Evolutionary conservation across 2,113 vertebrate species (phyloP), one percentile per base, ranked within the genome.

Genomic region (Phalacrocorax pelagicus): DNA sequence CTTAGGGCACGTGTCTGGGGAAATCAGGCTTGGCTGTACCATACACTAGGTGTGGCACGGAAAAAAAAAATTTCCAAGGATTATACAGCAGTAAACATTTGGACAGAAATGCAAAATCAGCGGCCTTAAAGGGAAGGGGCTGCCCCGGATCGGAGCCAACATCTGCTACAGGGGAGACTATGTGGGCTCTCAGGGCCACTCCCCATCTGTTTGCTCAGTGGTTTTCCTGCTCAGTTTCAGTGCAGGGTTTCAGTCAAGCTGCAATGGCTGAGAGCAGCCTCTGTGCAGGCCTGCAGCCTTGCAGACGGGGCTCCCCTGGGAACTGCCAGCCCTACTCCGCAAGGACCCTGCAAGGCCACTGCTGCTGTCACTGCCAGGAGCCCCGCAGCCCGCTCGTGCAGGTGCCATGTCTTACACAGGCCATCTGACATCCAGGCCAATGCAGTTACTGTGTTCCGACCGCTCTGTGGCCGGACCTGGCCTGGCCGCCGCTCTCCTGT

Each of bases 261-360:
- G 10, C 1, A 3, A 20, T 14, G 29, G 49, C 22, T 30, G 46
- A 62, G 30, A 67, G 54, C 73, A 77, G 63, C 22, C 34, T 12
- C 51, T 26, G 18, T 21, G 36, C 12, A 49, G 40, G 22, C 21
- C 19, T 1, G 0, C 0, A 0, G 42, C 20, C 18, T 6, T 27
- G 49, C 29, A 49, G 49, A 2, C 3, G 16, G 47, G 19, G 27
- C 19, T 78, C 14, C 42, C 32, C 32, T 10, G 7, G 29, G 16
- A 12, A 22, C 62, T 29, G 38, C 7, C 61, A 62, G 23, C 12
- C 23, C 42, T 40, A 1, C 42, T 61, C 51, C 3, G 0, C 7
- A 15, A 12, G 4, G 12, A 22, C 46, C 23, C 26, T 24, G 46
- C 34, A 18, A 15, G 23, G 49, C 16, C 20, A 44, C 42, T 4